Percentiles rank a stretch among this genome's conserved stretches.
Evolutionary conservation across 2,797 vertebrate species (phyloP).

Genomic region (Pitangus sulphuratus): DNA sequence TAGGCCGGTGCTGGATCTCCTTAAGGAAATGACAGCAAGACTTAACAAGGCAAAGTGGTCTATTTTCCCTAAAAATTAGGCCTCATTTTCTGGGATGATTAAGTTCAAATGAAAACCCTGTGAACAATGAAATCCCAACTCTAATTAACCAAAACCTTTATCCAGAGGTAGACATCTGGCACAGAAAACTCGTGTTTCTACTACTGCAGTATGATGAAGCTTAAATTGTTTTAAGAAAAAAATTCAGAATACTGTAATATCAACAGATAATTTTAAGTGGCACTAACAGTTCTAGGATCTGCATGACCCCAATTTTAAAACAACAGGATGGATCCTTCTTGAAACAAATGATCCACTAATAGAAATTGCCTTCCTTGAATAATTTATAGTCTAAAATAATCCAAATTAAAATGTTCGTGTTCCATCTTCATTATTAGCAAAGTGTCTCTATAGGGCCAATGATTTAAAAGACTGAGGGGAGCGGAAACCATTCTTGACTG

Average conservation of each 20-base stretch:
- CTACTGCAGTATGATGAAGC: neutral
- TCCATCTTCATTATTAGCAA: neutral
- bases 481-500: neutral
- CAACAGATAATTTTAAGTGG: neutral
- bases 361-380: neutral
- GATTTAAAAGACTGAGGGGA: neutral
- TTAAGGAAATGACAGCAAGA: neutral
- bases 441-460: neutral
- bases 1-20: neutral
- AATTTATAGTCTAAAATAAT: neutral
- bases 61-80: constrained; percentile 11
- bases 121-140: neutral
- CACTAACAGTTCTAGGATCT: neutral
- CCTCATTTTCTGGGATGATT: constrained; percentile 10
- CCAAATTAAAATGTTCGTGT: neutral
- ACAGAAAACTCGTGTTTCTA: neutral
- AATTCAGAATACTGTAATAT: neutral
- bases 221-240: neutral
- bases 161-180: neutral
- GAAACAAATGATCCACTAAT: neutral
- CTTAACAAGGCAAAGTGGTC: neutral
- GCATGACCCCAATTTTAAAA: neutral
- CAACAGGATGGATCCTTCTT: neutral
- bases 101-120: constrained; percentile 2
- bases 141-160: constrained; percentile 5